These are phyloP conservation scores for Salvator merianae DNA, from an alignment of 2,113 vertebrate species.

Conservation along the genomic window DNA sequence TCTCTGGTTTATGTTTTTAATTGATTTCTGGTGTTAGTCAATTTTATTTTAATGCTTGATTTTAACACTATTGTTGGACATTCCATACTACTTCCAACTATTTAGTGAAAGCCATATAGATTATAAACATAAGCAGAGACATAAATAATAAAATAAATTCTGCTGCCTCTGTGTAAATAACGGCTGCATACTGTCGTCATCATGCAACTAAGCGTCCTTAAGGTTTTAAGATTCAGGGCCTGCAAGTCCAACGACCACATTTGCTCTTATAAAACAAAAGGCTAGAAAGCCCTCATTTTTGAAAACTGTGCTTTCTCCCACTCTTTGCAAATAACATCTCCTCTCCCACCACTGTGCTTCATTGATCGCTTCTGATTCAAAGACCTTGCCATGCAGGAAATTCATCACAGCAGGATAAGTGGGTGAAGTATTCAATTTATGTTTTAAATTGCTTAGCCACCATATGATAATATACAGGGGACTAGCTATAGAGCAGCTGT, in stretches of 20 bases:
- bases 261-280: constrained; percentile 49
- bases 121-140: too few species aligned
- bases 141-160: neutral
- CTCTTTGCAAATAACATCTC: constrained; percentile 28
- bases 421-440: constrained; percentile 37
- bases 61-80: too few species aligned
- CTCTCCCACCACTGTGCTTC: constrained; percentile 17
- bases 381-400: constrained; percentile 42
- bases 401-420: constrained; percentile 50
- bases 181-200: neutral
- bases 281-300: neutral
- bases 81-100: too few species aligned
- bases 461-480: neutral
- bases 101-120: too few species aligned
- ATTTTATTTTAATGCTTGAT: too few species aligned
- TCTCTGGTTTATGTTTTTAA: too few species aligned
- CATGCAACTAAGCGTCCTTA: constrained; percentile 2
- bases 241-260: constrained; percentile 21
- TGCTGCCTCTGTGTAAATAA: neutral
- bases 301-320: too few species aligned
- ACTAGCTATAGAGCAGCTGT: constrained; percentile 14
- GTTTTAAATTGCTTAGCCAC: neutral
- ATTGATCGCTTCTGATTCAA: constrained; percentile 47
- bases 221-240: neutral
- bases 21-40: too few species aligned